These are phyloP conservation scores for Elgaria multicarinata DNA, from an alignment of 2,113 vertebrate species.

Conservation along the genomic window DNA sequence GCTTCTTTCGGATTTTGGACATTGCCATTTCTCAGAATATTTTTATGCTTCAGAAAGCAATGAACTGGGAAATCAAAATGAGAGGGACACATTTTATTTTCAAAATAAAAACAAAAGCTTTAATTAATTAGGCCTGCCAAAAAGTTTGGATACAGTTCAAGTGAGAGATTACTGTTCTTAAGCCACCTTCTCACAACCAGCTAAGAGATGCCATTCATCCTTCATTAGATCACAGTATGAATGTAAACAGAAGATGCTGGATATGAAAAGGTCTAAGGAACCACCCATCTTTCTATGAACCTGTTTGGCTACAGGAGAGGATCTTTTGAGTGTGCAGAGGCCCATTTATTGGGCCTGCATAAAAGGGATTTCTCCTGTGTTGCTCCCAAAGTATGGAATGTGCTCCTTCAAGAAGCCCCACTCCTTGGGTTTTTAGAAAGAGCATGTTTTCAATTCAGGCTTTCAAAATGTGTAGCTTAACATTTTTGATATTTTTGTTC, in stretches of 20 bases:
- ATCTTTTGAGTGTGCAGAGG: too few species aligned
- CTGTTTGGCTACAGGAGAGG: too few species aligned
- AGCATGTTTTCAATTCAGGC: too few species aligned
- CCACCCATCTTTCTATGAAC: too few species aligned
- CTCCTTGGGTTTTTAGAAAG: too few species aligned
- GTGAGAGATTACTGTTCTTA: background rate
- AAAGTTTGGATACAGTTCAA: background rate
- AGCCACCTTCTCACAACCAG: background rate
- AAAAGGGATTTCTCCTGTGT: too few species aligned
- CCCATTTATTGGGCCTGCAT: too few species aligned
- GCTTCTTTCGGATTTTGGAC: background rate
- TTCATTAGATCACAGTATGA: background rate
- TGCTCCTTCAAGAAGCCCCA: too few species aligned
- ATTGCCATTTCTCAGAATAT: background rate
- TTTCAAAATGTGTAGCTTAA: too few species aligned
- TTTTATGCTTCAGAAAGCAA: background rate
- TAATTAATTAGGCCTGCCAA: constrained; percentile 15
- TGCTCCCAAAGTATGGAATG: too few species aligned
- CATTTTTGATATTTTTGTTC: too few species aligned
- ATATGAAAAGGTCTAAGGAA: background rate
- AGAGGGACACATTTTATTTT: background rate
- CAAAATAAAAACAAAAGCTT: background rate
- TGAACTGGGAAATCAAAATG: background rate
- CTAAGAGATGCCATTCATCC: background rate
- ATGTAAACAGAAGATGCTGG: background rate